Evolutionary conservation across 1,140 invertebrate species (phyloP).

Genomic region (Papilio aristodemus): DNA sequence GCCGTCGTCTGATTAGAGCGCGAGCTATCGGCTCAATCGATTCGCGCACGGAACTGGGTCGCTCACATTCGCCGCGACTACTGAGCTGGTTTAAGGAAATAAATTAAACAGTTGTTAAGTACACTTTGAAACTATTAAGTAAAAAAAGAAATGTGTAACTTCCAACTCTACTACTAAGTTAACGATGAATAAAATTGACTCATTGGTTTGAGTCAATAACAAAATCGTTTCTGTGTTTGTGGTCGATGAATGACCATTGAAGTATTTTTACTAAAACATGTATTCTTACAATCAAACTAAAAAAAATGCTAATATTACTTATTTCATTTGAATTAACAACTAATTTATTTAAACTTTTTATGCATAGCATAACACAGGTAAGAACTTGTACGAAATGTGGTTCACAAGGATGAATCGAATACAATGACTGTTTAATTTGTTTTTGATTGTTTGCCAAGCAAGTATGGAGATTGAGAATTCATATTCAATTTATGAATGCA

Average conservation of each 20-base stretch:
- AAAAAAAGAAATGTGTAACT: no score
- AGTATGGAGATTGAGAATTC: slow-evolving; percentile 37
- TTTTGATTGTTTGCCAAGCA: slow-evolving; percentile 34
- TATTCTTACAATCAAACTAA: no score
- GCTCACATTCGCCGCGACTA: slow-evolving; percentile 18
- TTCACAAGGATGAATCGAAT: slow-evolving; percentile 4
- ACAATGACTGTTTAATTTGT: slow-evolving; percentile 31
- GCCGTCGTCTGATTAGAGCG: slow-evolving; percentile 20
- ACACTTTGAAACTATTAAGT: background rate
- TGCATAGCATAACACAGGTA: background rate
- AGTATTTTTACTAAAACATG: no score
- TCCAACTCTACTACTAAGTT: no score
- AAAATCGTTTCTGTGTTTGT: no score
- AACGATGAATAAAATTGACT: no score
- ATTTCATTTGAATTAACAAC: no score
- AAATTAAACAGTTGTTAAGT: slow-evolving; percentile 26
- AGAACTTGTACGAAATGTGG: background rate
- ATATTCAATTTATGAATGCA: slow-evolving; percentile 39
- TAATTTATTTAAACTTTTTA: no score
- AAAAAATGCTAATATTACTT: no score
- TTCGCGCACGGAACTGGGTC: slow-evolving; percentile 29
- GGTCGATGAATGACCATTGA: no score
- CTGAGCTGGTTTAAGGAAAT: slow-evolving; percentile 19
- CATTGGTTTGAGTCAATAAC: no score
- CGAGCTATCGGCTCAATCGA: slow-evolving; percentile 24